Evolutionary conservation across 2,797 vertebrate genomes (phyloP), one percentile per base, ranked within the genome.

Genomic region (Anas georgica): DNA sequence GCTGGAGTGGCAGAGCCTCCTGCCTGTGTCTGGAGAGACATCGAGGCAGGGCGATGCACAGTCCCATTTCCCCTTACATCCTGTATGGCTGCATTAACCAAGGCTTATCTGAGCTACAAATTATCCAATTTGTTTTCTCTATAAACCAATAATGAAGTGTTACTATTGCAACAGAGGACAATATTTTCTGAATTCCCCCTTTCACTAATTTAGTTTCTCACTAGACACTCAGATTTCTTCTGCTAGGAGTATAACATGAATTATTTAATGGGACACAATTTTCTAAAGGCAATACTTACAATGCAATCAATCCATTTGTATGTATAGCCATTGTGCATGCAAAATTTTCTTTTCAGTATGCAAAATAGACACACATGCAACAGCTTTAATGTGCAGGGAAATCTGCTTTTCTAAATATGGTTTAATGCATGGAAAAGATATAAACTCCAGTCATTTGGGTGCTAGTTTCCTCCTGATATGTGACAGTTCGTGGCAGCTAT

Each of bases 231-330:
- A 5, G 29, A 68, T 91, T 95, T 91, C 77, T 90, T 67, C 56
- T 91, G 29, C 72, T 93, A 54, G 54, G 54, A 88, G 37, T 9
- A 62, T 83, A 89, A 59, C 50, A 35, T 48, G 76, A 87, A 78
- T 89, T 94, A 87, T 94, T 90, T 91, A 94, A 94, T 80, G 72
- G 48, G 64, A 72, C 35, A 58, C 45, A 68, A 33, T 91, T 94
- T 96, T 90, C 90, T 77, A 64, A 93, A 80, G 54, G 62, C 64
- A 58, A 28, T 60, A 23, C 72, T 93, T 79, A 55, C 16, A 17
- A 8, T 85, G 41, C 60, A 87, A 54, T 94, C 91, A 72, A 77
- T 23, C 28, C 2, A 20, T 90, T 95, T 90, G 21, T 88, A 39
- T 77, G 45, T 68, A 35, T 72, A 23, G 4, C 31, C 45, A 25